Base-by-base conservation (phyloP, 2,888 invertebrate genomes). In the Acrobasis repandana region DNA sequence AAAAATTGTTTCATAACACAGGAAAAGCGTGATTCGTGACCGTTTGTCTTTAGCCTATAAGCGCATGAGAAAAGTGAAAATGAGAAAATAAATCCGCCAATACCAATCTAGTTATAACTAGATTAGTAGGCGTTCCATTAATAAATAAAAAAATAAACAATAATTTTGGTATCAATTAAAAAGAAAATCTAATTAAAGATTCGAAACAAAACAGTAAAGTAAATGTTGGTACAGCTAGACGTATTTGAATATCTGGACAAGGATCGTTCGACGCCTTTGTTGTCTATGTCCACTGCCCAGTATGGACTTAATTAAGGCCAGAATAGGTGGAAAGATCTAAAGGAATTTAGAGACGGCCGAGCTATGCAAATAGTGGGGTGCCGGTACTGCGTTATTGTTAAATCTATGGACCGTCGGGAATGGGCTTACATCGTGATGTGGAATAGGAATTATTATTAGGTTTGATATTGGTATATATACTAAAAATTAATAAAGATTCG, bases 251-350 rank as follows among this genome's bases (percentile, higher is more conserved):
- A 92, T 92, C 91, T 89, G 83, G 80, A 81, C 76, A 84, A 80
- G 84, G 88, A 90, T 90, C 91, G 89, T 38, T 52, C 52, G 80
- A 77, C 77, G 80, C 87, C 85, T 90, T 92, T 91, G 91, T 92
- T 89, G 85, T 83, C 72, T 80, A 75, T 73, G 74, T 90, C 90
- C 81, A 86, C 74, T 72, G 75, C 91, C 90, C 80, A 86, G 90
- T 90, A 91, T 91, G 92, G 92, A 91, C 90, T 92, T 92, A 92
- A 92, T 92, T 92, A 90, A 90, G 83, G 72, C 68, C 75, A 80
- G 85, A 82, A 86, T 84, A 86, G 85, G 86, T 84, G 79, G 84
- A 80, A 83, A 86, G 85, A 88, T 89, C 83, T 84, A 85, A 77
- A 80, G 86, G 89, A 85, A 88, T 90, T 88, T 84, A 86, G 83